phyloP scores from a whole-genome alignment of 1,140 invertebrate species.

The Meloidogyne chitwoodi region DNA sequence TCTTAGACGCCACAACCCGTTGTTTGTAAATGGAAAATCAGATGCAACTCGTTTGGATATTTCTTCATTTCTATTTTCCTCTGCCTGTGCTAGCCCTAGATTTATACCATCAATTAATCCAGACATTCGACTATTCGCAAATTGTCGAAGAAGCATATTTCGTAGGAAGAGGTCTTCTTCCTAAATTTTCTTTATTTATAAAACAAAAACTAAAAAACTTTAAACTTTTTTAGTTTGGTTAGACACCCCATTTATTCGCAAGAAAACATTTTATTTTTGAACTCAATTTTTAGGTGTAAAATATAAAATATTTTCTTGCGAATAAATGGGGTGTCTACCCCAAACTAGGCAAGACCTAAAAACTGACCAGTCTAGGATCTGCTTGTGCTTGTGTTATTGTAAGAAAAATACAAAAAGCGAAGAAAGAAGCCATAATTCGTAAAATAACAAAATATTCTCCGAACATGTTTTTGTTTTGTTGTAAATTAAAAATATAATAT shows the following conservation, averaged over 20 bases:
- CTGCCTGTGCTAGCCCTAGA: not conserved
- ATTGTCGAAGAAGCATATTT: slow-evolving; percentile 11
- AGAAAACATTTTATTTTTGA: too few species aligned
- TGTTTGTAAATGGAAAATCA: not conserved
- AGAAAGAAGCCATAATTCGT: not conserved
- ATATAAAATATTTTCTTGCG: too few species aligned
- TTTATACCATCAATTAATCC: not conserved
- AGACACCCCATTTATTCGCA: too few species aligned
- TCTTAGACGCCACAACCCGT: not conserved
- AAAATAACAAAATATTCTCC: not conserved
- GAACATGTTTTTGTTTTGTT: not conserved
- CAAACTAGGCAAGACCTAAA: too few species aligned
- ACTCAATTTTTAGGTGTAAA: too few species aligned
- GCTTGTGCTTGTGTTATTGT: not conserved
- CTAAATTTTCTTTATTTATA: not conserved
- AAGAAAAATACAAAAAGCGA: not conserved
- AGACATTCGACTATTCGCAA: not conserved
- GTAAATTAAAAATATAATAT: too few species aligned
- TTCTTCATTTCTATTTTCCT: not conserved
- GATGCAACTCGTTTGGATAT: not conserved
- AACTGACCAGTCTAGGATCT: slow-evolving; percentile 9
- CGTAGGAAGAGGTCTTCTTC: slow-evolving; percentile 15
- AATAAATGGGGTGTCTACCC: too few species aligned
- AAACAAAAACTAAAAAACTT: too few species aligned
- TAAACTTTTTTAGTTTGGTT: too few species aligned